These are phyloP conservation scores for Diacarnus erythraeanus DNA, from an alignment of 37 sponge, comb jelly and placozoan species.

Conservation along the genomic window DNA sequence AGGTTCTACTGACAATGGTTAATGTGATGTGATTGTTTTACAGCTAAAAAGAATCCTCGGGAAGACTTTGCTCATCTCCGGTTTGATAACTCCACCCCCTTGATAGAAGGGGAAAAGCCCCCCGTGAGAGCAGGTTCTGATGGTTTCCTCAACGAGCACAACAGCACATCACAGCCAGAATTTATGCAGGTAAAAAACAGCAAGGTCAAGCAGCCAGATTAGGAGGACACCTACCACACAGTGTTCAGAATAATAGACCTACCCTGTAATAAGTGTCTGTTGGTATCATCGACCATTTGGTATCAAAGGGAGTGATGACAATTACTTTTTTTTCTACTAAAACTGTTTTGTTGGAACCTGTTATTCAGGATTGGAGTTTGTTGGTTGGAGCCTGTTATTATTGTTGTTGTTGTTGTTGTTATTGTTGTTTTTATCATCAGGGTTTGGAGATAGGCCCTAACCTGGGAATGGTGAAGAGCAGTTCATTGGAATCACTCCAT, in stretches of 20 bases:
- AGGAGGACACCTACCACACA: too few species aligned
- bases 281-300: too few species aligned
- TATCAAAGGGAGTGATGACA: too few species aligned
- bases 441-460: conserved; percentile 50
- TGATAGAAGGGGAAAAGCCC: conserved; percentile 55
- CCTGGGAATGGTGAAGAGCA: conserved; percentile 65
- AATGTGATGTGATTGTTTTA: neutral
- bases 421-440: neutral
- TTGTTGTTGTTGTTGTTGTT: neutral
- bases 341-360: neutral
- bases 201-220: neutral
- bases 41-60: conserved; percentile 58
- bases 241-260: too few species aligned
- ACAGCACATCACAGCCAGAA: neutral
- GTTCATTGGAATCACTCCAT: conserved; percentile 63
- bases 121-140: conserved; percentile 53
- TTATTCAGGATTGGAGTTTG: neutral
- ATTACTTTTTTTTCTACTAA: neutral
- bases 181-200: neutral
- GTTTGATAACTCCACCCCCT: conserved; percentile 43
- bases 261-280: too few species aligned
- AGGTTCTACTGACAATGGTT: too few species aligned
- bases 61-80: conserved; percentile 37
- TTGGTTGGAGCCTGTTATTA: neutral
- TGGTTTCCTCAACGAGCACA: conserved; percentile 30